Evolutionary conservation across 1,140 invertebrate species (phyloP).

Genomic region (Brachionus plicatilis): DNA sequence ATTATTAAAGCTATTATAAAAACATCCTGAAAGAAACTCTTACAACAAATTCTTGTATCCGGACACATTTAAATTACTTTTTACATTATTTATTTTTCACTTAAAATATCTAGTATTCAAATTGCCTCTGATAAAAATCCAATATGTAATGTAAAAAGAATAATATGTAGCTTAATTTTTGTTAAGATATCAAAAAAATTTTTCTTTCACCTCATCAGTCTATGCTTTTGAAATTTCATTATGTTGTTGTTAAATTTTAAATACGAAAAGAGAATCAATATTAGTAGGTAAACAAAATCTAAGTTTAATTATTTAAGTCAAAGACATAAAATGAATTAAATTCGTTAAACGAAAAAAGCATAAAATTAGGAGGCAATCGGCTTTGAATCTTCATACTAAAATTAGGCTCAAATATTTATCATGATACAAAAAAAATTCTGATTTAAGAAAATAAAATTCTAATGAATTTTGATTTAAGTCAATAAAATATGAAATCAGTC

Average conservation of each 20-base stretch:
- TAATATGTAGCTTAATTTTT: no score
- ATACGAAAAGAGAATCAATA: background rate
- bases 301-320: background rate
- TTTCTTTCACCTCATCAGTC: no score
- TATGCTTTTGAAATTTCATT: background rate
- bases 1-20: background rate
- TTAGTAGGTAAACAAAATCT: background rate
- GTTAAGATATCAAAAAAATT: no score
- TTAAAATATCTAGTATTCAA: background rate
- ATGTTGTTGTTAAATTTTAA: background rate
- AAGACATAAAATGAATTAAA: background rate
- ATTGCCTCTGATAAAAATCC: no score
- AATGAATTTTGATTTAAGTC: background rate
- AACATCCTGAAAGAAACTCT: background rate
- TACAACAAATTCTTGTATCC: background rate
- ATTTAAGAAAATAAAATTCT: background rate
- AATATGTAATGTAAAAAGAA: no score
- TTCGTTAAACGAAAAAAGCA: background rate
- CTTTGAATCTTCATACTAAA: background rate
- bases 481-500: background rate
- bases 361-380: background rate
- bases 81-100: background rate
- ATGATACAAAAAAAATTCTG: background rate
- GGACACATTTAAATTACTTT: background rate
- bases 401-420: background rate